A percentile compares a stretch with the other conserved stretches of the same genome.
These are phyloP conservation scores for Machimus rusticus DNA, from an alignment of 2,888 invertebrate species.

Conservation along the genomic window DNA sequence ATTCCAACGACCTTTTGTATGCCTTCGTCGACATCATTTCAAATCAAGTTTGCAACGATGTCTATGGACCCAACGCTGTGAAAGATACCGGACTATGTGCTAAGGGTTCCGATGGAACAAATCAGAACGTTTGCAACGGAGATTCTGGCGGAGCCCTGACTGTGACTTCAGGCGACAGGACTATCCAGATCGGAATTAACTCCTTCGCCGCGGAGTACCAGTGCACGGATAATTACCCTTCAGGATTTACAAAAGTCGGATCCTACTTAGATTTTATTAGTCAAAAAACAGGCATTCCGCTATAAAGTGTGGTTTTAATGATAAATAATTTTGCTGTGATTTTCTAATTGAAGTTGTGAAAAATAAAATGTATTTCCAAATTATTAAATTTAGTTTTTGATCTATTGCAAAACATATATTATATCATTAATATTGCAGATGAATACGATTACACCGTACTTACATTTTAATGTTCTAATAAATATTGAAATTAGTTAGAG, in stretches of 20 bases:
- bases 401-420: too few species aligned
- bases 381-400: too few species aligned
- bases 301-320: not conserved
- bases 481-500: too few species aligned
- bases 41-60: constrained; percentile 52
- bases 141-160: constrained; percentile 60
- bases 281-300: not conserved
- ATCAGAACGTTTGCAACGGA: constrained; percentile 59
- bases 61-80: constrained; percentile 52
- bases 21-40: constrained; percentile 56
- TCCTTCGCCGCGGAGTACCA: constrained; percentile 58
- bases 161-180: constrained; percentile 47
- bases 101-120: constrained; percentile 51
- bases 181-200: constrained; percentile 58
- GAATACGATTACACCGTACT: too few species aligned
- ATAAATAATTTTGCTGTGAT: not conserved
- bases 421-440: too few species aligned
- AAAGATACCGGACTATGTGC: constrained; percentile 55
- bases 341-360: not conserved
- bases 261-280: constrained; percentile 55
- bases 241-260: constrained; percentile 57
- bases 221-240: constrained; percentile 56
- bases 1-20: constrained; percentile 52
- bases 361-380: too few species aligned
- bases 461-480: too few species aligned